phyloP scores from a whole-genome alignment of 2,797 vertebrate genomes.

The Sebastes kiyomatsui region DNA sequence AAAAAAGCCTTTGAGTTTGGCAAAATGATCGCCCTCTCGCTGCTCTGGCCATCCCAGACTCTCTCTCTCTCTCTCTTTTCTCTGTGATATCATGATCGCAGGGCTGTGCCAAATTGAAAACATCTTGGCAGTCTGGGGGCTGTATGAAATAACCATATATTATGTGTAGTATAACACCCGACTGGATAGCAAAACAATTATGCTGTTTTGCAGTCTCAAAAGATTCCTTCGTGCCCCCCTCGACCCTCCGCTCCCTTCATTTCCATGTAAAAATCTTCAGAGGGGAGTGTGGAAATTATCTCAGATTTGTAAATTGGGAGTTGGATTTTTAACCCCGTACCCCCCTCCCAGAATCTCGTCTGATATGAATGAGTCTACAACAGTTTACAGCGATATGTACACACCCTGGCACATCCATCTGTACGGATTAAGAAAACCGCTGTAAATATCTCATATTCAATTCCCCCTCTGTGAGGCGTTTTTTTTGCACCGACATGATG shows the following conservation, averaged over 20 bases:
- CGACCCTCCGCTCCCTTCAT: constrained; percentile 62
- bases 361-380: constrained; percentile 70
- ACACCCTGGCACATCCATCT: constrained; percentile 55
- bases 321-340: constrained; percentile 54
- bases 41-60: constrained; percentile 83
- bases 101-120: constrained; percentile 89
- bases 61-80: constrained; percentile 61
- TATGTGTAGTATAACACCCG: constrained; percentile 85
- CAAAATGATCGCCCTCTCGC: constrained; percentile 82
- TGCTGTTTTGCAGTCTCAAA: constrained; percentile 81
- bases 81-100: constrained; percentile 88
- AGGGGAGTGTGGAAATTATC: constrained; percentile 73
- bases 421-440: constrained; percentile 69
- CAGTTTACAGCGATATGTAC: constrained; percentile 56
- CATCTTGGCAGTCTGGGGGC: constrained; percentile 87
- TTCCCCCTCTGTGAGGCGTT: constrained; percentile 55
- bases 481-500: constrained; percentile 51
- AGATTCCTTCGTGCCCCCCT: constrained; percentile 71
- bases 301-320: constrained; percentile 74
- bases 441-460: constrained; percentile 69
- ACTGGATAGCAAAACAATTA: constrained; percentile 85
- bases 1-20: constrained; percentile 82
- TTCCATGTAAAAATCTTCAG: constrained; percentile 74
- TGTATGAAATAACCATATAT: constrained; percentile 88
- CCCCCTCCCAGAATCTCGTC: constrained; percentile 48